Base-by-base conservation (phyloP, 2,113 vertebrate species). In the Spilogale gracilis region DNA sequence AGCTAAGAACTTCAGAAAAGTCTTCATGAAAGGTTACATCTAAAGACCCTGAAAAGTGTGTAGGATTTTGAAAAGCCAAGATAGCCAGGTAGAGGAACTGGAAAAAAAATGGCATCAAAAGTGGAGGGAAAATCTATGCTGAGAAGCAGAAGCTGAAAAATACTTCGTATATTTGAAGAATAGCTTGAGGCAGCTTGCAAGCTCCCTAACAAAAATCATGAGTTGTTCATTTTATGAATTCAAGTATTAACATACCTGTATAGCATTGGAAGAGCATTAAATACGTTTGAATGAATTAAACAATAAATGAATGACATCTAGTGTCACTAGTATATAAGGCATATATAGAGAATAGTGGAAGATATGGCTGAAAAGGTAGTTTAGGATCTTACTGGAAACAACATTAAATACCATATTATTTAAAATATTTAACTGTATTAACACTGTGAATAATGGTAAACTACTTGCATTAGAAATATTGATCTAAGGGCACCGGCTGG, bases 391-490 rank as follows among this genome's bases (percentile, higher is more conserved):
- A 81, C 11, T 61, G 45, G 32, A 95, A 52, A 95, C 50, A 50
- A 91, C 7, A 6, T n/a, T 93, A 48, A 89, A 43, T n/a, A 76
- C 25, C 30, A 95, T 2, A 73, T 82, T 78, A 85, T 38, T 38
- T 38, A 38, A 38, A 84, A 12, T 50, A 20, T 86, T 76, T 52
- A 74, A 67, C 93, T 80, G 38, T 38, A 38, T 73, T 73, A 96
- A 94, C 27, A 5, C 25, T 89, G 12, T 54, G 50, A 92, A 92
- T 50, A 74, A 63, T 91, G 50, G 65, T 50, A 67, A 92, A 78
- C 50, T 52, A 71, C 45, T 74, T 74, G 30, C 27, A 85, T 88
- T 91, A 95, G 60, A 92, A 92, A 96, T 86, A 86, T 10, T 93
- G 60, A 96, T 63, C 27, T 82, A 63, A 89, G 38, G 76, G 94